These are phyloP conservation scores for Muscicapa striata DNA, from an alignment of 2,797 vertebrate genomes.

Conservation along the genomic window DNA sequence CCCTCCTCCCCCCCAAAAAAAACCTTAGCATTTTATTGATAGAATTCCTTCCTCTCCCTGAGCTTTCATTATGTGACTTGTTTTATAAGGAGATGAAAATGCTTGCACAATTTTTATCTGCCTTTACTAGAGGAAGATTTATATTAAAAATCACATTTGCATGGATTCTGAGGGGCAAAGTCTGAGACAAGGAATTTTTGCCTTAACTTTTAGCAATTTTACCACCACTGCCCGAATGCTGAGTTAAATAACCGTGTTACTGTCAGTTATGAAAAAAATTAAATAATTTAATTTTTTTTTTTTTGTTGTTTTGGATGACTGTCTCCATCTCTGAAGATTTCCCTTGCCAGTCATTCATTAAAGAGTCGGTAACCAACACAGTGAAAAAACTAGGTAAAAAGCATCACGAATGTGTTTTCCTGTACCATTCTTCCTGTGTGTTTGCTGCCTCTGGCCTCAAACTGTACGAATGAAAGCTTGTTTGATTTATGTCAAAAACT, in stretches of 20 bases:
- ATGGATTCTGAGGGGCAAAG: neutral
- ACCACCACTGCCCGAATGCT: neutral
- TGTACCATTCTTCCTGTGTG: slow-evolving; percentile 7
- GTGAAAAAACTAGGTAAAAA: slow-evolving; percentile 50
- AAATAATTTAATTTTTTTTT: neutral
- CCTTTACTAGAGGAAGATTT: neutral
- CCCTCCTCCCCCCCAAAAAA: fast-evolving
- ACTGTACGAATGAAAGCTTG: slow-evolving; percentile 63
- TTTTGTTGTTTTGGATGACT: slow-evolving; percentile 30
- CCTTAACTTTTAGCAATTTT: neutral
- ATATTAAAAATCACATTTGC: neutral
- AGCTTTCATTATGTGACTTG: neutral
- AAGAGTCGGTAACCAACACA: slow-evolving; percentile 9
- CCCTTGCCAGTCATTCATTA: slow-evolving; percentile 43
- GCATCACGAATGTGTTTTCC: neutral
- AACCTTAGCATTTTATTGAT: neutral
- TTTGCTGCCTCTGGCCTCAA: slow-evolving; percentile 54
- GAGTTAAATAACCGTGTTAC: neutral
- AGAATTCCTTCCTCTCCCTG: neutral
- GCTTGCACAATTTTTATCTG: neutral
- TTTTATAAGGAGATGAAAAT: neutral
- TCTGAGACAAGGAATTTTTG: neutral
- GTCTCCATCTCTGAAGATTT: slow-evolving; percentile 31
- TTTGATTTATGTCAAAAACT: slow-evolving; percentile 67
- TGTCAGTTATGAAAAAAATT: slow-evolving; percentile 9